A percentile compares a stretch with the other conserved stretches of the same genome.
Conservation (phyloP, 2,113 vertebrate species). For the Prunella fulvescens region DNA sequence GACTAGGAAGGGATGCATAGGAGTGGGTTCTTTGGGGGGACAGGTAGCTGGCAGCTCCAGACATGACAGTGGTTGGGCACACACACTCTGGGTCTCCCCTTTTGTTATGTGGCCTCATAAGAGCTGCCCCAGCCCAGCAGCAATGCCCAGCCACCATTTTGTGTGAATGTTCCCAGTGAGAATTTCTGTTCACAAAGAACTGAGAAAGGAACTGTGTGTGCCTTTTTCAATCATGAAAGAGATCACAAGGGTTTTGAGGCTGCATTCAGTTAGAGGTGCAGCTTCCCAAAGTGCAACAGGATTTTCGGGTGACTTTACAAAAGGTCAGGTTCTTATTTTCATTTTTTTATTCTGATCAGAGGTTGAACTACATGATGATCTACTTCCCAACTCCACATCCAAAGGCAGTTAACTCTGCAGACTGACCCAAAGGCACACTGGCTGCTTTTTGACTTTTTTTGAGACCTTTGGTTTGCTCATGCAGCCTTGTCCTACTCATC, state of each 20-base stretch:
- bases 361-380: neutral
- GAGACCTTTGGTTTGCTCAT: neutral
- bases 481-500: neutral
- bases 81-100: neutral
- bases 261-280: neutral
- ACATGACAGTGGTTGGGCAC: neutral
- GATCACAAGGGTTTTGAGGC: neutral
- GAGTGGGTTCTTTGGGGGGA: neutral
- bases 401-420: neutral
- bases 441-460: neutral
- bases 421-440: neutral
- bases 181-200: neutral
- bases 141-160: neutral
- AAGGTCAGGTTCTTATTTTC: neutral
- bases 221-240: neutral
- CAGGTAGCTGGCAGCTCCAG: neutral
- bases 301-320: neutral
- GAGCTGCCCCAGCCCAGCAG: neutral
- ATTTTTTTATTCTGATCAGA: neutral
- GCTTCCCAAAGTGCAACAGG: neutral
- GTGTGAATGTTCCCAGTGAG: neutral
- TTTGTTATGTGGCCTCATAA: neutral
- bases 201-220: fast-evolving
- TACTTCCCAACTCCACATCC: neutral
- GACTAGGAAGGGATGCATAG: neutral